Base-by-base conservation (phyloP, 2,797 vertebrate genomes). In the Catharus ustulatus region DNA sequence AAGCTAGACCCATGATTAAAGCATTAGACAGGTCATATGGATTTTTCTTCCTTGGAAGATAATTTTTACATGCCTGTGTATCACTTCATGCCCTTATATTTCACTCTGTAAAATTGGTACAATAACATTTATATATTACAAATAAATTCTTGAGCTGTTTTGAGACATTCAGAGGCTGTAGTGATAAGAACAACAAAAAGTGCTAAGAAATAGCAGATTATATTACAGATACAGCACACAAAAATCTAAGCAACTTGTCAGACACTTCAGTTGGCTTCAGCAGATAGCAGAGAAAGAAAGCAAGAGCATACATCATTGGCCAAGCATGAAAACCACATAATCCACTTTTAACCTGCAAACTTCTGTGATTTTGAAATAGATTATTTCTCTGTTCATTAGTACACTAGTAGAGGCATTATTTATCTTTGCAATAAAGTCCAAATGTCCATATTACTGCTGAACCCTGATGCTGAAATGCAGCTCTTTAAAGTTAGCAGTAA, bases 291-390 rank as follows among this genome's bases (percentile, higher is more conserved):
- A 74, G 73, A 94, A 91, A 86, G 67, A 55, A 92, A 85, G 46
- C 26, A 84, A 87, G 72, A 64, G 26, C 58, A 75, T 27, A 79
- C 20, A 72, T 61, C 63, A 82, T 32, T 71, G 94, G n/a, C 40
- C 86, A 95, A 87, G 69, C 55, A 84, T 63, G 51, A 93, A 94
- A 94, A 36, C 51, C 74, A 78, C 67, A 59, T 51, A 91, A 87
- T 55, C 89, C 64, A 93, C 75, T 40, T 74, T 64, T 87, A 93
- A 71, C 57, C 62, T 49, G 84, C 18, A 86, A 73, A 92, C 17
- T 82, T 51, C n/a, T 57, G 11, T 54, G 72, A 89, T 87, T 92
- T 80, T 83, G 38, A 77, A 95, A 83, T 30, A 91, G 79, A 67
- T 74, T 73, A 48, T 90, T 87, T 85, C n/a, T 64, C 81, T 83